Evolutionary conservation across 2,888 invertebrate genomes (phyloP), one percentile per base, ranked within the genome.

Genomic region (Hypomecis atomaria): DNA sequence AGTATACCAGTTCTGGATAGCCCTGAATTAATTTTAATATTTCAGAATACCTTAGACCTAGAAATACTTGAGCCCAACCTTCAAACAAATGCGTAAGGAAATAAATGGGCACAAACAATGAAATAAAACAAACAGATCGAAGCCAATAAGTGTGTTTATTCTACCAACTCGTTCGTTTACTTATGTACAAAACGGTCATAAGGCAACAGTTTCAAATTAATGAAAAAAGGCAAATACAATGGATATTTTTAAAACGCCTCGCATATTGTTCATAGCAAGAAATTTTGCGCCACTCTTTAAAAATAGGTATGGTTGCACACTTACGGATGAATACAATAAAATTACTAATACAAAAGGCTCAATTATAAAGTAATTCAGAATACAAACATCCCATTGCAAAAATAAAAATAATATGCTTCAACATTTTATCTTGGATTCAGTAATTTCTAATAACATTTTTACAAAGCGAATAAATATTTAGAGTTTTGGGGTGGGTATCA

Each of bases 131-230:
- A 85, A 81, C 76, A 69, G 55, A 50, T 88, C 74, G 89, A 92
- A 92, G 92, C 92, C 90, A 89, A 90, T 92, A 88, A 89, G 89
- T 92, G 89, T 90, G 86, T 86, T 87, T 90, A 88, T 87, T 87
- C 88, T 90, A 91, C 90, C 84, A 89, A 89, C 84, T 86, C 82
- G 85, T 88, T 84, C 82, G 85, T 88, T 85, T 87, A 75, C 84
- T 88, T 92, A 92, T 91, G 83, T 92, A 92, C 92, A 92, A 92
- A 92, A 91, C 87, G 84, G 86, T 90, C 82, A 88, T 92, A 92
- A 92, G 92, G 92, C 92, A 92, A 90, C 91, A 88, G 87, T 89
- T 89, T 78, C 77, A 90, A 92, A 89, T 84, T 73, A 90, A 88
- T 85, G 76, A 60, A 60, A 83, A 84, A 90, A 87, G 82, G 85